Evolutionary conservation across 2,888 invertebrate genomes (phyloP).

Genomic region (Xestia ashworthii): DNA sequence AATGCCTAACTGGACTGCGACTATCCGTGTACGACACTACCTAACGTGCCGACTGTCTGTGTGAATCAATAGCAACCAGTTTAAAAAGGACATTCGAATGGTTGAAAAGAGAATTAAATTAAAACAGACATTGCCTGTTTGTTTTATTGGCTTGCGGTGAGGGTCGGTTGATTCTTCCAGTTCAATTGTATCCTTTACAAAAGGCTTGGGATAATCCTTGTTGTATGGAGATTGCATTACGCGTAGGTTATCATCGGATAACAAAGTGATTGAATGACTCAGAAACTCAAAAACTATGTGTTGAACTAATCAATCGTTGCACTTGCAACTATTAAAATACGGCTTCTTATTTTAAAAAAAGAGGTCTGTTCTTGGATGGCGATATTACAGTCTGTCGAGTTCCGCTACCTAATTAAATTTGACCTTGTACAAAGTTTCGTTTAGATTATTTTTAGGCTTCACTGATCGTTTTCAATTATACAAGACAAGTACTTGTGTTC

Average conservation of each 20-base stretch:
- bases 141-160: conserved; percentile 8
- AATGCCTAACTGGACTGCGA: conserved; percentile 30
- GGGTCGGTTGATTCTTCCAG: not conserved
- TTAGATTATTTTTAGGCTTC: conserved; percentile 25
- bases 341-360: not conserved
- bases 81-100: conserved; percentile 26
- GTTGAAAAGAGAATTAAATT: conserved; percentile 31
- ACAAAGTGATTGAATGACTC: not conserved
- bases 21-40: conserved; percentile 14
- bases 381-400: not conserved
- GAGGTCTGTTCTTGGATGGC: too few relatives aligned
- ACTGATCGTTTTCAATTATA: conserved; percentile 20
- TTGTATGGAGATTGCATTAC: not conserved
- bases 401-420: not conserved
- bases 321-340: not conserved
- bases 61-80: conserved; percentile 34
- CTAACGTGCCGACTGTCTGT: conserved; percentile 15
- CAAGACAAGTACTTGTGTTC: conserved; percentile 26
- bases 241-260: not conserved
- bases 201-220: not conserved
- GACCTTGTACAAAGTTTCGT: not conserved
- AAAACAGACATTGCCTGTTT: conserved; percentile 11
- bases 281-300: not conserved
- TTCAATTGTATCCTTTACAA: not conserved
- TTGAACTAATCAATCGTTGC: not conserved